Percentiles rank a stretch among this genome's conserved stretches.
Evolutionary conservation across 2,888 invertebrate species (phyloP).

Genomic region (Trachelus iudaicus): DNA sequence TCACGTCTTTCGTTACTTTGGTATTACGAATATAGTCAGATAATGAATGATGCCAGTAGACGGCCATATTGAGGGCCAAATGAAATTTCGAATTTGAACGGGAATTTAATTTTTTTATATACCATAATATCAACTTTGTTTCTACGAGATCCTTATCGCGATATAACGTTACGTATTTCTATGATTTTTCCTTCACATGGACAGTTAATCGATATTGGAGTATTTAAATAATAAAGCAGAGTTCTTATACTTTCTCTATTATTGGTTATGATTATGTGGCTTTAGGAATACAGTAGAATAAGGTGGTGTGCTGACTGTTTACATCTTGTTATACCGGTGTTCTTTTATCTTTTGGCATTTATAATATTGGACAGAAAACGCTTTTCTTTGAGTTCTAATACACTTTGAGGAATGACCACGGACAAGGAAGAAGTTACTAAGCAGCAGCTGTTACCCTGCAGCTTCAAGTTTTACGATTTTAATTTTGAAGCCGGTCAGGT

Average conservation of each 20-base stretch:
- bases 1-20: neutral
- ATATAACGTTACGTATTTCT: neutral
- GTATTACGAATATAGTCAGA: neutral
- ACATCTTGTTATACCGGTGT: neutral
- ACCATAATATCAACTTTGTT: neutral
- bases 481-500: constrained; percentile 44
- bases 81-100: neutral
- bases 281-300: neutral
- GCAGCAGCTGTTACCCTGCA: constrained; percentile 38
- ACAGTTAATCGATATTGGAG: neutral
- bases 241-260: neutral
- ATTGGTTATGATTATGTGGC: neutral
- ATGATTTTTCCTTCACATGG: neutral
- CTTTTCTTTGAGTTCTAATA: neutral
- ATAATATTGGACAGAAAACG: neutral
- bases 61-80: neutral
- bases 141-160: neutral
- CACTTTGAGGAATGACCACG: neutral
- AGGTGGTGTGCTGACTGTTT: neutral
- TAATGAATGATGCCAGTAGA: neutral
- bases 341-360: neutral
- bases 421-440: neutral
- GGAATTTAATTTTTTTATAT: neutral
- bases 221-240: neutral
- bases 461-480: constrained; percentile 55